phyloP scores from a whole-genome alignment of 1,140 invertebrate genomes.

The Drosophila orosa region DNA sequence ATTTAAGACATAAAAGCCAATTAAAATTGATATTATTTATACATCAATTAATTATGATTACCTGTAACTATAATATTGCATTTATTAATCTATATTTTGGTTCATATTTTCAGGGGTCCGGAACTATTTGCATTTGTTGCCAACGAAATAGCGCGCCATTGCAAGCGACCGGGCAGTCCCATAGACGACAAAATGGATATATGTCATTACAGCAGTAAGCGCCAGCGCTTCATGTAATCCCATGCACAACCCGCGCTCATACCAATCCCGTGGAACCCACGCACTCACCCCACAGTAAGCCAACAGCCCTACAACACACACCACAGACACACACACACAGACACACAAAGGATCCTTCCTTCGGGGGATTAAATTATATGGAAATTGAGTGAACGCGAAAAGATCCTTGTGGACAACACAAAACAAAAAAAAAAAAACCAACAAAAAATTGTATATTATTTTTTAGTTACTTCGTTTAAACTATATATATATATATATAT shows the following conservation, averaged over 20 bases:
- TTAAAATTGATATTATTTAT: background rate
- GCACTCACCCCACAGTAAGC: conserved; percentile 8
- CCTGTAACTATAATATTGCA: background rate
- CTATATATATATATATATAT: background rate
- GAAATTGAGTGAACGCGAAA: conserved; percentile 9
- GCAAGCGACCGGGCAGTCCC: conserved; percentile 88
- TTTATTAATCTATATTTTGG: background rate
- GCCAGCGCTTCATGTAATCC: conserved; percentile 85
- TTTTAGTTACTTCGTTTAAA: background rate
- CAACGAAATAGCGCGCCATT: conserved; percentile 90
- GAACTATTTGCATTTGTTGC: conserved; percentile 91
- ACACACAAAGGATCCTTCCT: background rate
- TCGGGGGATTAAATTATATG: conserved; percentile 8
- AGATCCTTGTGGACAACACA: background rate
- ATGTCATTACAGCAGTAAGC: conserved; percentile 85
- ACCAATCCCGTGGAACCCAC: background rate
- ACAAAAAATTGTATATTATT: conserved; percentile 7
- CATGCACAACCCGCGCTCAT: conserved; percentile 4
- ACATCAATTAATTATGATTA: background rate
- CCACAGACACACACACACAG: background rate
- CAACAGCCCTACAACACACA: conserved; percentile 2
- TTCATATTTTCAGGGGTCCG: conserved; percentile 81
- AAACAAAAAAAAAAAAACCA: background rate
- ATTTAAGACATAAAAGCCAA: too few species aligned
- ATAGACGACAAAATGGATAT: conserved; percentile 86